Conservation (phyloP, 35 echinoderm and acorn worm species). For the Lytechinus pictus region DNA sequence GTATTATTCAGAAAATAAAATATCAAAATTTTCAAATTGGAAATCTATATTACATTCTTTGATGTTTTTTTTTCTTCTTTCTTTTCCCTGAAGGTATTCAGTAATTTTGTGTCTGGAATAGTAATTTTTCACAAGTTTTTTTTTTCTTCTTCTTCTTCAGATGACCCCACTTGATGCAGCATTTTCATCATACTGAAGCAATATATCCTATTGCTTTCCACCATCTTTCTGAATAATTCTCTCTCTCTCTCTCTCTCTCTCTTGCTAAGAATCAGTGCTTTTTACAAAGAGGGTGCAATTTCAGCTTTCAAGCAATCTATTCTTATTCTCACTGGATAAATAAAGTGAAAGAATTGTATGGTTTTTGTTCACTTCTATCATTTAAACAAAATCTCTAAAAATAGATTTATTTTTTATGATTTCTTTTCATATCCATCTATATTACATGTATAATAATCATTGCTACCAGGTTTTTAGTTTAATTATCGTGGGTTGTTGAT, state of each 20-base stretch:
- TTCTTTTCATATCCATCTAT: too few species aligned
- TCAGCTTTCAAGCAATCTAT: neutral
- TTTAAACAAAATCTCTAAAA: too few species aligned
- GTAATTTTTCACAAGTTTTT: neutral
- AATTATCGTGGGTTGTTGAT: neutral
- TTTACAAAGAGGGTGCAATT: neutral
- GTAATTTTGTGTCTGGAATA: too few species aligned
- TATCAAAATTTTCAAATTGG: too few species aligned
- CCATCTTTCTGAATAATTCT: neutral
- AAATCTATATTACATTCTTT: too few species aligned
- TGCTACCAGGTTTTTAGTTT: too few species aligned
- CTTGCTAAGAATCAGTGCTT: neutral
- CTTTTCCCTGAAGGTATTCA: too few species aligned
- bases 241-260: neutral
- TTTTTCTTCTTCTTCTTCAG: neutral
- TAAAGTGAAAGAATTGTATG: neutral
- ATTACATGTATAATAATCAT: too few species aligned
- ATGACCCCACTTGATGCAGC: neutral
- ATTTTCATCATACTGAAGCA: neutral
- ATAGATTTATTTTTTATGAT: too few species aligned
- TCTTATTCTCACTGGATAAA: neutral
- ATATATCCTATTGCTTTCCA: neutral
- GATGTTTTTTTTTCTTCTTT: too few species aligned
- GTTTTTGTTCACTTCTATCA: too few species aligned
- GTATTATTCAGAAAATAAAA: too few species aligned